A percentile compares a stretch with the other conserved stretches of the same genome.
Evolutionary conservation across 2,888 invertebrate genomes (phyloP).

Genomic region (Xylophagus ater): DNA sequence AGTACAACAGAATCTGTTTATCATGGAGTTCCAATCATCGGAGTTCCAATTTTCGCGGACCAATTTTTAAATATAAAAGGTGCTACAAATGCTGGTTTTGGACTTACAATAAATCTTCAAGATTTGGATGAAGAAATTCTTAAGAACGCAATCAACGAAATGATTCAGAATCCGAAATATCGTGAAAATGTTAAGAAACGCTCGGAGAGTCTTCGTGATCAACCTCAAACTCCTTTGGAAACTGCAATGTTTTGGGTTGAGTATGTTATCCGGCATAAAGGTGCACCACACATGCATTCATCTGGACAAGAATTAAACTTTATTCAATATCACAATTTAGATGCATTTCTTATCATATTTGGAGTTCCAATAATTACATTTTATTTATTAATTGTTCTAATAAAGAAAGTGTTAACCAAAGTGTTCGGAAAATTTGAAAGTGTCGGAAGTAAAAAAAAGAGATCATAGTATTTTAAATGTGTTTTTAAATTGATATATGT

Average conservation of each 20-base stretch:
- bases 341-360: no score
- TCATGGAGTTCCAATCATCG: constrained; percentile 42
- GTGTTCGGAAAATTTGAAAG: no score
- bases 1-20: constrained; percentile 42
- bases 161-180: constrained; percentile 23
- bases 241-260: constrained; percentile 47
- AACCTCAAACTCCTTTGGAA: constrained; percentile 42
- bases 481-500: no score
- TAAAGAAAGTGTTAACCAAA: no score
- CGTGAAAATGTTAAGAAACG: constrained; percentile 31
- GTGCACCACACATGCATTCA: constrained; percentile 41
- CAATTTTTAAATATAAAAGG: constrained; percentile 42
- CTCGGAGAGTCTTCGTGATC: constrained; percentile 41
- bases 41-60: constrained; percentile 43
- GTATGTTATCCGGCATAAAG: constrained; percentile 44
- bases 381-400: no score
- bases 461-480: no score
- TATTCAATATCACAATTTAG: constrained; percentile 39
- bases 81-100: constrained; percentile 38
- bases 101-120: constrained; percentile 27
- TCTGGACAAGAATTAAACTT: constrained; percentile 38
- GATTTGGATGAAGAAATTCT: constrained; percentile 17
- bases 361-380: no score
- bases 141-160: constrained; percentile 19
- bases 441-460: no score